phyloP scores from a whole-genome alignment of 2,888 invertebrate genomes.

The Hydriomena furcata region DNA sequence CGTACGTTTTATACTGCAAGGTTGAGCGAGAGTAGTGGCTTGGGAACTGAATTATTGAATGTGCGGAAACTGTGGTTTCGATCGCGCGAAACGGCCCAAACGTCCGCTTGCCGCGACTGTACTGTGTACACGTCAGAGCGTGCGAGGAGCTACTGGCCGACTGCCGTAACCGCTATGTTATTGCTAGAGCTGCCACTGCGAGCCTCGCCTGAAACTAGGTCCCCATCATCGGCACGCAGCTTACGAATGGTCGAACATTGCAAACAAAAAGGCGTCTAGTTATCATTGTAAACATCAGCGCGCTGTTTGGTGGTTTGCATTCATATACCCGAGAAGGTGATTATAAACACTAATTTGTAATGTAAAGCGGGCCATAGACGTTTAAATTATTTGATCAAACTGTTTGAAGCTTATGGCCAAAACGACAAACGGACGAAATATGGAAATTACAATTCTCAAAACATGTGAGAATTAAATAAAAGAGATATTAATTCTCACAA shows the following conservation, averaged over 20 bases:
- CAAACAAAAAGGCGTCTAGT: slow-evolving; percentile 52
- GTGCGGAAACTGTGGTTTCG: slow-evolving; percentile 45
- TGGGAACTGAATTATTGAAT: slow-evolving; percentile 46
- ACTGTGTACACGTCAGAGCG: slow-evolving; percentile 49
- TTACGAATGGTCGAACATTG: slow-evolving; percentile 49
- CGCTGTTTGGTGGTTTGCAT: not conserved
- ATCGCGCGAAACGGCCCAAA: slow-evolving; percentile 36
- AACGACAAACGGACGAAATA: too few relatives aligned
- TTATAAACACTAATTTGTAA: too few relatives aligned
- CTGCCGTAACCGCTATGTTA: slow-evolving; percentile 29
- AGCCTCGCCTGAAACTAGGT: slow-evolving; percentile 30
- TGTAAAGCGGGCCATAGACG: too few relatives aligned
- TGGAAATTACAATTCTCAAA: too few relatives aligned
- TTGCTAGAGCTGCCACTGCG: slow-evolving; percentile 21
- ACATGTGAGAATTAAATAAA: too few relatives aligned
- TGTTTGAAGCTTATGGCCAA: too few relatives aligned
- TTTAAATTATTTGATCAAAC: too few relatives aligned
- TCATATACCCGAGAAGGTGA: slow-evolving; percentile 1
- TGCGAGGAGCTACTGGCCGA: slow-evolving; percentile 56
- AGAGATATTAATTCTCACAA: too few relatives aligned
- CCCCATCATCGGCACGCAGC: slow-evolving; percentile 44
- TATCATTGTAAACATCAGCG: slow-evolving; percentile 44
- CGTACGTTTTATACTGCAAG: slow-evolving; percentile 48
- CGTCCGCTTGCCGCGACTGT: slow-evolving; percentile 39
- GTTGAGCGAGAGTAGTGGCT: slow-evolving; percentile 46